These are phyloP conservation scores for Xiphorhynchus elegans DNA, from an alignment of 2,113 vertebrate genomes.

Conservation along the genomic window DNA sequence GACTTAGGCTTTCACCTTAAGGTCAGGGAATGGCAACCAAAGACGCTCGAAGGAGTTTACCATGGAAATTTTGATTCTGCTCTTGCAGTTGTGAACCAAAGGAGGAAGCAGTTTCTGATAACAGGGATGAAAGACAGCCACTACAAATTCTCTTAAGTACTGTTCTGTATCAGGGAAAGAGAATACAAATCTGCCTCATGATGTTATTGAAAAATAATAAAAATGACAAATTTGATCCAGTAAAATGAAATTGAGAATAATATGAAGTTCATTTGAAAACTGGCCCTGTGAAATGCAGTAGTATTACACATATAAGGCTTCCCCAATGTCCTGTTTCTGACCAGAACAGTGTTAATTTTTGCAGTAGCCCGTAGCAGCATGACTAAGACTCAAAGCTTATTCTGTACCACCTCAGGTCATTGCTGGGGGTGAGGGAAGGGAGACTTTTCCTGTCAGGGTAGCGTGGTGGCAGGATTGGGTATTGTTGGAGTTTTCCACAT, in stretches of 20 bases:
- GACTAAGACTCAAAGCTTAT: background rate
- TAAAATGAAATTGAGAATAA: background rate
- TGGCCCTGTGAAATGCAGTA: background rate
- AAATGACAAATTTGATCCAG: background rate
- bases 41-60: background rate
- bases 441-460: background rate
- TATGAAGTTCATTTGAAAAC: background rate
- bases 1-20: background rate
- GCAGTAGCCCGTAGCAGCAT: background rate
- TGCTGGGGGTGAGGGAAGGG: rapidly evolving
- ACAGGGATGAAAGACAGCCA: background rate
- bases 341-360: background rate
- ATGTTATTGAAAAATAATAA: background rate
- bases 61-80: background rate
- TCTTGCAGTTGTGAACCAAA: background rate
- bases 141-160: background rate
- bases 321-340: background rate
- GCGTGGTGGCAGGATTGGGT: rapidly evolving
- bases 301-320: background rate
- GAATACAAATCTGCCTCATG: background rate
- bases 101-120: background rate
- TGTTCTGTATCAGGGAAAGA: background rate
- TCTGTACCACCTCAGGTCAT: background rate
- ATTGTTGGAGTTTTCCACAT: background rate
- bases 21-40: background rate